A percentile compares a stretch with the other conserved stretches of the same genome.
Evolutionary conservation across 2,888 invertebrate genomes (phyloP).

Genomic region (Sepiola atlantica): DNA sequence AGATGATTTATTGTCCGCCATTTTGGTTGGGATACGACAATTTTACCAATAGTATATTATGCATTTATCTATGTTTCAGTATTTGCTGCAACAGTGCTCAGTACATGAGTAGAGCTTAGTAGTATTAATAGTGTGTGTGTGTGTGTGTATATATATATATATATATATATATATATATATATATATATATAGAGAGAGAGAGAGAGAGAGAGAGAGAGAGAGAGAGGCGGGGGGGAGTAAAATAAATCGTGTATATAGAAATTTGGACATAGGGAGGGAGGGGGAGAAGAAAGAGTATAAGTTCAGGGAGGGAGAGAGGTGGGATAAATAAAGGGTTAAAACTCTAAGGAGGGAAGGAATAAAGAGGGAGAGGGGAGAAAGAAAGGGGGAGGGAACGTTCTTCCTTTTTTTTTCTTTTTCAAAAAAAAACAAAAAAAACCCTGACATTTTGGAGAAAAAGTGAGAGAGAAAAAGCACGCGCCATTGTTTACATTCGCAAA

Average conservation of each 20-base stretch:
- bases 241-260: neutral
- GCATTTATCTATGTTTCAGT: too few species aligned
- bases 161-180: too few species aligned
- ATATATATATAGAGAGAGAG: too few species aligned
- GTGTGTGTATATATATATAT: too few species aligned
- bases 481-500: conserved; percentile 44
- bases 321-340: neutral
- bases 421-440: neutral
- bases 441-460: neutral
- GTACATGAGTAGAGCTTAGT: too few species aligned
- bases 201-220: neutral
- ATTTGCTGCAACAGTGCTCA: too few species aligned
- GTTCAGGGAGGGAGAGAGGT: neutral
- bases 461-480: neutral
- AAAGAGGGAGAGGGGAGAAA: neutral
- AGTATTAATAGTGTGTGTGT: too few species aligned
- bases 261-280: neutral
- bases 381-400: neutral
- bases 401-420: too few species aligned
- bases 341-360: neutral
- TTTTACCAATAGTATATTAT: too few species aligned
- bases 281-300: neutral
- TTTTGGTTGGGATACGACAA: too few species aligned
- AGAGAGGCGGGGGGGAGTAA: neutral
- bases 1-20: too few species aligned